Evolutionary conservation across 2,113 vertebrate genomes (phyloP).

Genomic region (Sminthopsis crassicaudata): DNA sequence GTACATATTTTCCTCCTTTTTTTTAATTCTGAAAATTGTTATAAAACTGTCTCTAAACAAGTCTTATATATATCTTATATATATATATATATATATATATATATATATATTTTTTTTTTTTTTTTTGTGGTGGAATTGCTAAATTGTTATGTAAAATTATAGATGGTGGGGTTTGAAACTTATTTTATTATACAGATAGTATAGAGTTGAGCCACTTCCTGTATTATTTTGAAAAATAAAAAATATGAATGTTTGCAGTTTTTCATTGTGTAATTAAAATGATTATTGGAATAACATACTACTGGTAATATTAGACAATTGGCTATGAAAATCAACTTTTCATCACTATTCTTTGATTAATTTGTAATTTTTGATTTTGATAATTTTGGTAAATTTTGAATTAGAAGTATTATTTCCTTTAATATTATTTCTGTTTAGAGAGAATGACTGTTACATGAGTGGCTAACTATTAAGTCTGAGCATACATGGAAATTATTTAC

Average conservation of each 20-base stretch:
- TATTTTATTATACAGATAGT: neutral
- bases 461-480: neutral
- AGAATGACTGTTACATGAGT: neutral
- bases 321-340: neutral
- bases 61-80: too few species aligned
- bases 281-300: neutral
- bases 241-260: neutral
- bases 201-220: neutral
- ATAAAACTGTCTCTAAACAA: neutral
- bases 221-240: neutral
- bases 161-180: neutral
- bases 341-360: neutral
- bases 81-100: too few species aligned
- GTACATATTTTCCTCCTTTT: constrained; percentile 63
- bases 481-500: neutral
- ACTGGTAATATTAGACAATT: neutral
- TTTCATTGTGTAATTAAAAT: neutral
- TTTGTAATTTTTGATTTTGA: too few species aligned
- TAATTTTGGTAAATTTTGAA: neutral
- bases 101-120: constrained; percentile 35
- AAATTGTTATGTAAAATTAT: neutral
- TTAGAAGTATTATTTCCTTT: neutral
- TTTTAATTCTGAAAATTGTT: neutral
- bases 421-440: neutral
- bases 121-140: constrained; percentile 23